Evolutionary conservation across 1,140 invertebrate genomes (phyloP).

Genomic region (Papilio polyxenes): DNA sequence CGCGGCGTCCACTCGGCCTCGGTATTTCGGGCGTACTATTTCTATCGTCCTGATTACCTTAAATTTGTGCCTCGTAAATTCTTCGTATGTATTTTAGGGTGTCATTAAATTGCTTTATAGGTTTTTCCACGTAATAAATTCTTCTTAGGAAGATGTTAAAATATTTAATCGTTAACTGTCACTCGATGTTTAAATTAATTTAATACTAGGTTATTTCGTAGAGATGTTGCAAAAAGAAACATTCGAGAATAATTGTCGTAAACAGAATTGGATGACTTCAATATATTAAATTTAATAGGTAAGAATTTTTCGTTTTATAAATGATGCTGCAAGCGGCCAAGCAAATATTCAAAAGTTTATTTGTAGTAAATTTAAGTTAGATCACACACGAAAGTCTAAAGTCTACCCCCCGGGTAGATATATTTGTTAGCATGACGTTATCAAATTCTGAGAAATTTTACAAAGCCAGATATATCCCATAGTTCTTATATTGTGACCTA

Average conservation of each 20-base stretch:
- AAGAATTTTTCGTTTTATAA: no score
- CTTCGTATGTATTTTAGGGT: slow-evolving; percentile 31
- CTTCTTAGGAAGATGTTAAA: slow-evolving; percentile 25
- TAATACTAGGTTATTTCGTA: neutral
- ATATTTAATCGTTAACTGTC: slow-evolving; percentile 3
- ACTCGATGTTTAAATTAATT: neutral
- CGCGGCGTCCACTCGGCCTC: slow-evolving; percentile 2
- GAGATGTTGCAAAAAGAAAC: neutral
- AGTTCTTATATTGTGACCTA: neutral
- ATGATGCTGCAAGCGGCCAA: no score
- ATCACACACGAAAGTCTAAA: neutral
- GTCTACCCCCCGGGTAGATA: neutral
- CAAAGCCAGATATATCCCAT: neutral
- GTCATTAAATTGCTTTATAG: slow-evolving; percentile 32
- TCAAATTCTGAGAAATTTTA: neutral
- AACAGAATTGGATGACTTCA: neutral
- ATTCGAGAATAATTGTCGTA: neutral
- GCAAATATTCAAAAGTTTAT: neutral
- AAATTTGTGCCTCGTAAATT: slow-evolving; percentile 27
- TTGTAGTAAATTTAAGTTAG: neutral
- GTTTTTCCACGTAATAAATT: slow-evolving; percentile 32
- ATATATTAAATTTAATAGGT: neutral
- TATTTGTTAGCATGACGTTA: slow-evolving; percentile 11
- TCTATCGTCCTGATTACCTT: slow-evolving; percentile 30
- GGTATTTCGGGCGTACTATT: slow-evolving; percentile 33